Base-by-base conservation (phyloP, 2,113 vertebrate genomes). In the Dicentrarchus labrax region DNA sequence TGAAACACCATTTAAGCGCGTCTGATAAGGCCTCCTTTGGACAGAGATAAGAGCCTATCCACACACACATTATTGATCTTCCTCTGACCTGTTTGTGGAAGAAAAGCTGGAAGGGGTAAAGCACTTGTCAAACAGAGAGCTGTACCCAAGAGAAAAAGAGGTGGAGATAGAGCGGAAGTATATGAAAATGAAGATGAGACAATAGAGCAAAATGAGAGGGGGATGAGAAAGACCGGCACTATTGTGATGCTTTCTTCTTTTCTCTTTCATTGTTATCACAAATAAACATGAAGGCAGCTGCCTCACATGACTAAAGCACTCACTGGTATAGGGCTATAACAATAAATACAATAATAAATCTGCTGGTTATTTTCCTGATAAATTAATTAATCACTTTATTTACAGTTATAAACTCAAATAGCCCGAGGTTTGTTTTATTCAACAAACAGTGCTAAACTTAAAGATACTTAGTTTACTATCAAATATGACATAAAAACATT, bases 31-130 rank as follows among this genome's bases (percentile, higher is more conserved):
- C 69, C 61, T 82, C 69, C 86, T 64, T 78, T 73, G 85, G 87
- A 87, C 82, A 54, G 81, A 92, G 93, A 95, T 94, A 94, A 93
- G 88, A 90, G 92, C 83, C 85, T 74, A 84, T 92, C 86, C 75
- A 68, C 82, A 83, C 82, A 83, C 90, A 86, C 80, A 50, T 82
- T 92, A 95, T 95, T 93, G 93, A 94, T 95, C 89, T 92, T 82
- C 64, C 73, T 72, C 86, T 89, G 88, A 89, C 87, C 92, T 86
- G 93, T 88, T 89, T 93, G 89, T 90, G 86, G 82, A 91, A 82
- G 89, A 82, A 93, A 94, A 93, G 88, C 90, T 89, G 90, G 68
- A 87, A 82, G 82, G 69, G 84, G 82, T 78, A 75, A 88, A 86
- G 76, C 71, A 82, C 83, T 89, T 87, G 88, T 92, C 89, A 90